Evolutionary conservation across 2,888 invertebrate genomes (phyloP).

Genomic region (Elgonia sp.): DNA sequence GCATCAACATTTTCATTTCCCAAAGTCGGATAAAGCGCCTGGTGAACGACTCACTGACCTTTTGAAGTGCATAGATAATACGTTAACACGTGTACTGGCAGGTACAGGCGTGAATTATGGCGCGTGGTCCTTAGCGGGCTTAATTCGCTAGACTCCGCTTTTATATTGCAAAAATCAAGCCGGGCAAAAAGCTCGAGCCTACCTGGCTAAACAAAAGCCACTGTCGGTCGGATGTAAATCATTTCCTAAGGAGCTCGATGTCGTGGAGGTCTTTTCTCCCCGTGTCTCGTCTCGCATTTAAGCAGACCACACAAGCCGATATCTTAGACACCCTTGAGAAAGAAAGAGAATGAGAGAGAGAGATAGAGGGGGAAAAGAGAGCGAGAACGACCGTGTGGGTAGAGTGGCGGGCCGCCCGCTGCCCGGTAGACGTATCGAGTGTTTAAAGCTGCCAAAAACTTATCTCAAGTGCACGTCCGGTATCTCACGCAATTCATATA

Average conservation of each 20-base stretch:
- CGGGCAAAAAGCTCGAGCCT: conserved; percentile 75
- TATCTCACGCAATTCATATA: conserved; percentile 45
- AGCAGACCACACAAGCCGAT: conserved; percentile 81
- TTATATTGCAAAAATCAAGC: conserved; percentile 82
- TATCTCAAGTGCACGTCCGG: conserved; percentile 79
- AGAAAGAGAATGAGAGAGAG: no score
- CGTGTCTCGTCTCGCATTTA: conserved; percentile 72
- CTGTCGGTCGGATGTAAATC: conserved; percentile 82
- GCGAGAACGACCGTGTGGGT: no score
- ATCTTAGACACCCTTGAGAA: conserved; percentile 78
- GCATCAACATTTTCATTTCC: conserved; percentile 57
- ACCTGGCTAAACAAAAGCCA: conserved; percentile 82
- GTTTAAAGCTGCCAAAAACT: conserved; percentile 79
- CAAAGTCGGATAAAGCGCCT: conserved; percentile 57
- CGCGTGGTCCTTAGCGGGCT: conserved; percentile 73
- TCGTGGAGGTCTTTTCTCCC: conserved; percentile 51
- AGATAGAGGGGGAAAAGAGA: no score
- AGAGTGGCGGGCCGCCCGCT: no score
- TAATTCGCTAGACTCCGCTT: conserved; percentile 81
- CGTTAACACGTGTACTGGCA: conserved; percentile 65
- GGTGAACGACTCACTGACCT: conserved; percentile 64
- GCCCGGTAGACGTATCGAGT: conserved; percentile 76
- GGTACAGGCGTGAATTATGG: conserved; percentile 79
- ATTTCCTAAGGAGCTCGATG: conserved; percentile 77
- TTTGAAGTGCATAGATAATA: conserved; percentile 67